Conservation (phyloP, 2,888 invertebrate species). For the Ormia ochracea region DNA sequence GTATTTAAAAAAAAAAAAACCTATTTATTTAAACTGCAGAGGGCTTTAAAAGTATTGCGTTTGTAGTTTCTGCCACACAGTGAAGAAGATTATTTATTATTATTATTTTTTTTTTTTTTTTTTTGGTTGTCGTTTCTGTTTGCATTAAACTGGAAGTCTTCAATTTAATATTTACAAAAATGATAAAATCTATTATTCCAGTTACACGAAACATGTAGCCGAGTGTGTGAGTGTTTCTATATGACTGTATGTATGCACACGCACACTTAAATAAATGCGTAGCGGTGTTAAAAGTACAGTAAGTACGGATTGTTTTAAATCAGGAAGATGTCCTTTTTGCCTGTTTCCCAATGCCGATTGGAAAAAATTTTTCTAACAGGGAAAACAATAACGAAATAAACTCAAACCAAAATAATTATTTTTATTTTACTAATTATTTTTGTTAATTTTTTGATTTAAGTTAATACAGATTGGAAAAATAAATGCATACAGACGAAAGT, state of each 20-base stretch:
- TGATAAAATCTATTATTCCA: not conserved
- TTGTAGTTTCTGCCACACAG: not conserved
- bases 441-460: no score
- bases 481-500: no score
- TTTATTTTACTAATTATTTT: no score
- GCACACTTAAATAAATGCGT: not conserved
- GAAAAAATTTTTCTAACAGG: no score
- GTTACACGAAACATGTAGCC: not conserved
- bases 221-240: not conserved
- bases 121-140: no score
- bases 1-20: conserved; percentile 3
- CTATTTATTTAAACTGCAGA: not conserved
- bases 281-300: not conserved
- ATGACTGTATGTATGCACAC: not conserved
- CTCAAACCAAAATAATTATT: no score
- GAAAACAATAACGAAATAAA: no score
- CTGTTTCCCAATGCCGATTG: no score
- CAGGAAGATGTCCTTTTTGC: not conserved
- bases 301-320: not conserved
- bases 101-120: no score
- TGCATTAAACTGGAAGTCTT: no score
- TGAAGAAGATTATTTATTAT: no score
- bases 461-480: no score
- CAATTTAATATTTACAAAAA: not conserved
- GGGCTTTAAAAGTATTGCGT: not conserved